Base-by-base conservation (phyloP, 2,113 vertebrate genomes). In the Spea bombifrons region DNA sequence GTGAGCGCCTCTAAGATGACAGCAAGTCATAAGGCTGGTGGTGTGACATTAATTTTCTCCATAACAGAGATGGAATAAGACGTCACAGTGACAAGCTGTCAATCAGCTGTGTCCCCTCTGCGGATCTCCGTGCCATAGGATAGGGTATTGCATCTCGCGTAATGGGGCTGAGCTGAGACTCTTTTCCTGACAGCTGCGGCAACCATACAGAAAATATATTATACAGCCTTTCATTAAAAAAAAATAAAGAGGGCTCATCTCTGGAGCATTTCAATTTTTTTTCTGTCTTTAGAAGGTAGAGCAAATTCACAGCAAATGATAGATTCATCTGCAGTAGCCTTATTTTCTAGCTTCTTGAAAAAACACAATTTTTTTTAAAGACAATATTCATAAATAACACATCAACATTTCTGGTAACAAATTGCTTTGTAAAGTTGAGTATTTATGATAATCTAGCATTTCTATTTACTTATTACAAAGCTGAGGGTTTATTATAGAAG, bases 21-120 rank as follows among this genome's bases (percentile, higher is more conserved):
- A 97, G 95, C 90, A 75, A 96, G 94, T 95, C 94, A 95, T 93
- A 94, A 94, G 92, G 93, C 93, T 92, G 89, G 93, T 91, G 88
- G 88, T 90, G 92, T 95, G 96, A 97, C 95, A 96, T 97, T 97
- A 95, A 96, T 96, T 95, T 95, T 95, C 94, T 94, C 92, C 92
- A 93, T 94, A 95, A 95, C 94, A 94, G 94, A 94, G 93, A 95
- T 95, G 94, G 93, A 96, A 94, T 95, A 96, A 96, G 94, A 95
- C 93, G 92, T 95, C 94, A 95, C 83, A 88, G 91, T 96, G 94
- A 96, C 94, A 95, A 95, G 94, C 94, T 96, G 95, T 95, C 94
- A 95, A 92, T 95, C 94, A 95, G 88, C 74, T 64, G 89, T 88
- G 89, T 92, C 91, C 91, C 89, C 89, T 90, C 90, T 87, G 91